phyloP scores from a whole-genome alignment of 2,888 invertebrate species.

The Hirtodrosophila duncani region DNA sequence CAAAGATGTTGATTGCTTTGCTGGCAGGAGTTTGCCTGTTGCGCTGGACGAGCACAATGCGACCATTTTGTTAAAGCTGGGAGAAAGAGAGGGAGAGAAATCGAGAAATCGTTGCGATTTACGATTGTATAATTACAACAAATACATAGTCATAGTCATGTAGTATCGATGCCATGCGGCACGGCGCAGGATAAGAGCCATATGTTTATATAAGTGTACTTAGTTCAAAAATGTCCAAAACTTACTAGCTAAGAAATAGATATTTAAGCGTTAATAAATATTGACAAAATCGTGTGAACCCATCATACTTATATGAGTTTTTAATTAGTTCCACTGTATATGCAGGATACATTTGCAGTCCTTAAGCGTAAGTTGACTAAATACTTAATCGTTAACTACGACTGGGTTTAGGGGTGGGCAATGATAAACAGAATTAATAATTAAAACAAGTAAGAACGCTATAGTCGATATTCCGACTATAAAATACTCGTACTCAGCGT shows the following conservation, averaged over 20 bases:
- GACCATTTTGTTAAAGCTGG: slow-evolving; percentile 27
- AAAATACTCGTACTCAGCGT: no score
- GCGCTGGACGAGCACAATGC: slow-evolving; percentile 22
- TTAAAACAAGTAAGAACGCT: no score
- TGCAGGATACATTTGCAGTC: no score
- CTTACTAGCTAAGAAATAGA: slow-evolving; percentile 43
- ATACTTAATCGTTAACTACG: no score
- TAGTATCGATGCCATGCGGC: slow-evolving; percentile 26
- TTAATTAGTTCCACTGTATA: no score
- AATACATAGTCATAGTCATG: slow-evolving; percentile 53
- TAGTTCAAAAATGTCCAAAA: slow-evolving; percentile 56
- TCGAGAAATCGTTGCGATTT: slow-evolving; percentile 19
- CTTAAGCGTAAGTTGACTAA: no score
- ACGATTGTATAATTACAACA: no score
- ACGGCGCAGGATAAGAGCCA: slow-evolving; percentile 4
- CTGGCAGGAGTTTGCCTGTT: slow-evolving; percentile 27
- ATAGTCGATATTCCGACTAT: no score
- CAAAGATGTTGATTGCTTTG: slow-evolving; percentile 26
- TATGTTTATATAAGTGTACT: slow-evolving; percentile 56
- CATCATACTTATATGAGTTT: no score
- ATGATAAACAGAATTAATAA: no score
- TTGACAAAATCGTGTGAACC: slow-evolving; percentile 15
- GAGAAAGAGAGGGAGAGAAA: slow-evolving; percentile 3
- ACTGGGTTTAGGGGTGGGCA: no score
- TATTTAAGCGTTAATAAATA: slow-evolving; percentile 70